These are phyloP conservation scores for Cepphus grylle DNA, from an alignment of 2,113 vertebrate genomes.

Conservation along the genomic window DNA sequence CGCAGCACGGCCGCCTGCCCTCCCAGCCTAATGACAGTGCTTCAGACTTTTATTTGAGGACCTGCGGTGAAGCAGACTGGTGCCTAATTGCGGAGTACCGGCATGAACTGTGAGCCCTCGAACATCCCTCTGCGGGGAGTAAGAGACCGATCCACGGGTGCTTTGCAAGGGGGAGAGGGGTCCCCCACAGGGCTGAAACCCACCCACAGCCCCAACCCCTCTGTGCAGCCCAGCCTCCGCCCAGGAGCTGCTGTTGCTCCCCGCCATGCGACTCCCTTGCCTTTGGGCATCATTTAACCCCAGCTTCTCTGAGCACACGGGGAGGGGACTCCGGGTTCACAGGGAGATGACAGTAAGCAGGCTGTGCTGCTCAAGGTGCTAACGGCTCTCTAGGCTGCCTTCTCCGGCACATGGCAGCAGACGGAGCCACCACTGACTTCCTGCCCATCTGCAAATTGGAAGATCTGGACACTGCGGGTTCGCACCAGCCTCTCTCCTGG, in stretches of 20 bases:
- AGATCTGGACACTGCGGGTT: background rate
- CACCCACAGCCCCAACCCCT: background rate
- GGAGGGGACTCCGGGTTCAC: background rate
- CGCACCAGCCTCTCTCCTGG: background rate
- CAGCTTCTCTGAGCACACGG: background rate
- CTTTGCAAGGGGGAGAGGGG: background rate
- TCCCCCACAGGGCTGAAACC: background rate
- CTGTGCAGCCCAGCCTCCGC: background rate
- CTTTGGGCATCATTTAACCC: background rate
- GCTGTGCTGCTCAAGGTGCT: background rate
- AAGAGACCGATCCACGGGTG: fast-evolving
- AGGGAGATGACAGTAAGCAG: background rate
- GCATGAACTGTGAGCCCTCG: background rate
- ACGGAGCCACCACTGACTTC: background rate
- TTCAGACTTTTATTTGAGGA: background rate
- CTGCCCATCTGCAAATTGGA: background rate
- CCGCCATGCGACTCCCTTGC: background rate
- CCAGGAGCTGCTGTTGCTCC: background rate
- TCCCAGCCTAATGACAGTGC: background rate
- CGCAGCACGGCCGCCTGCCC: background rate
- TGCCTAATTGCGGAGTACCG: background rate
- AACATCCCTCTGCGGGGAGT: fast-evolving
- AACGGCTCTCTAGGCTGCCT: background rate
- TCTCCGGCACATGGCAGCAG: background rate
- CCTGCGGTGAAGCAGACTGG: background rate